Percentiles rank a stretch among this genome's conserved stretches.
These are phyloP conservation scores for Anser brachyrhynchus DNA, from an alignment of 2,113 vertebrate genomes.

Conservation along the genomic window DNA sequence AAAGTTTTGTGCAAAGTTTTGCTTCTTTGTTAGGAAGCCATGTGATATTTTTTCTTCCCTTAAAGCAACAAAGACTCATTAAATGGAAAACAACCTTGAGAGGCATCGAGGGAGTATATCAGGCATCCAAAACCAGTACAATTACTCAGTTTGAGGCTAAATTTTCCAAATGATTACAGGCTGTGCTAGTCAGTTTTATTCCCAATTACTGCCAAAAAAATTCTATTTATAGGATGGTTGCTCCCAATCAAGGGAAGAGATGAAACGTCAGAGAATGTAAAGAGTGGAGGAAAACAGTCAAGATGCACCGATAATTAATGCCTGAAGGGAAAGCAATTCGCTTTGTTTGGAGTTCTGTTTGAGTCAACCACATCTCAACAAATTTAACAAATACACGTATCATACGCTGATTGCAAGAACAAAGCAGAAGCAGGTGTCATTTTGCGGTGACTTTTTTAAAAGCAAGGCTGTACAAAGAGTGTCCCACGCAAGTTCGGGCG, in stretches of 20 bases:
- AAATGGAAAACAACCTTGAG: not conserved
- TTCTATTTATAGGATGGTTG: not conserved
- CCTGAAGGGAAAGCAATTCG: conserved; percentile 53
- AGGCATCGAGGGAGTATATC: not conserved
- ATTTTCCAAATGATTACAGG: conserved; percentile 15
- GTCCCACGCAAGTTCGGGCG: not conserved
- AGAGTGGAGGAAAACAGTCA: not conserved
- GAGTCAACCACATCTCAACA: not conserved
- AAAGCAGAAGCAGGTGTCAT: not conserved
- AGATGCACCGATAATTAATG: conserved; percentile 42
- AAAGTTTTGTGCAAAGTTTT: not conserved
- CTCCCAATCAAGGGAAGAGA: conserved; percentile 4
- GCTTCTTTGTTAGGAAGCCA: not conserved
- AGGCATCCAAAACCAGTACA: not conserved
- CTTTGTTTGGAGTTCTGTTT: not conserved
- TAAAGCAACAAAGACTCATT: not conserved
- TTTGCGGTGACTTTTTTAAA: not conserved
- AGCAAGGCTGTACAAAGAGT: not conserved
- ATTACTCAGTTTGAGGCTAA: not conserved
- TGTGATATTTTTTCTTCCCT: not conserved
- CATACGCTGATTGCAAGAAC: not conserved
- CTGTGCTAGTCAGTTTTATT: conserved; percentile 12
- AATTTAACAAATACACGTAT: not conserved
- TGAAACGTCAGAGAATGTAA: not conserved
- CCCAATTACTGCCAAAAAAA: conserved; percentile 16